phyloP scores from a whole-genome alignment of 2,797 vertebrate species.

The Agapornis canus region DNA sequence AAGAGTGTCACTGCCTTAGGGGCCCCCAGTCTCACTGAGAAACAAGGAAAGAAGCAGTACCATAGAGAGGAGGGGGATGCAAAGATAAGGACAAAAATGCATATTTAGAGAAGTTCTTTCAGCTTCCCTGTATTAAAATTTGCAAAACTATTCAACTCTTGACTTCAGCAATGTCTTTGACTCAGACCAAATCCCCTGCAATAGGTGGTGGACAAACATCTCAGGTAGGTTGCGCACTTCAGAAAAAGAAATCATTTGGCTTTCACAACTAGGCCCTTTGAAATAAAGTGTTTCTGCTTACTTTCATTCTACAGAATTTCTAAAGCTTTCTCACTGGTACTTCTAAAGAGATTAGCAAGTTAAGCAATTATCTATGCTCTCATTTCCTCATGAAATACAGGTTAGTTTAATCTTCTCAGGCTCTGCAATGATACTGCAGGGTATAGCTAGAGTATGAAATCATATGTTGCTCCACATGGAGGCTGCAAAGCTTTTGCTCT shows the following conservation, averaged over 20 bases:
- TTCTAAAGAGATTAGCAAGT: not conserved
- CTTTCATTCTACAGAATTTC: not conserved
- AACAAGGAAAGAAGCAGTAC: not conserved
- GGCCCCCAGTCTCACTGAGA: not conserved
- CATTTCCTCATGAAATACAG: slow-evolving; percentile 11
- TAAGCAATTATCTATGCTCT: not conserved
- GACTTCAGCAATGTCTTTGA: not conserved
- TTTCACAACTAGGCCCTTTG: not conserved
- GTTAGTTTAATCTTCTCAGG: not conserved
- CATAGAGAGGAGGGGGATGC: not conserved
- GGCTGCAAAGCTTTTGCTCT: not conserved
- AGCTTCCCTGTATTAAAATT: not conserved
- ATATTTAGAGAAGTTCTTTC: not conserved
- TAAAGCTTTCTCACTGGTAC: not conserved
- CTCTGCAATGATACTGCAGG: not conserved
- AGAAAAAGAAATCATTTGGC: not conserved
- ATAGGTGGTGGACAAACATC: not conserved
- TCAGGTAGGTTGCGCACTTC: not conserved
- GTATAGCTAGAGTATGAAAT: not conserved
- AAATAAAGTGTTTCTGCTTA: not conserved
- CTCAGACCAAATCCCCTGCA: not conserved
- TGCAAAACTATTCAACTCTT: not conserved
- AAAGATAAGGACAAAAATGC: not conserved
- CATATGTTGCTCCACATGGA: not conserved
- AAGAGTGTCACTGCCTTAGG: not conserved